Evolutionary conservation across 2,888 invertebrate species (phyloP).

Genomic region (Dendrolimus pini): DNA sequence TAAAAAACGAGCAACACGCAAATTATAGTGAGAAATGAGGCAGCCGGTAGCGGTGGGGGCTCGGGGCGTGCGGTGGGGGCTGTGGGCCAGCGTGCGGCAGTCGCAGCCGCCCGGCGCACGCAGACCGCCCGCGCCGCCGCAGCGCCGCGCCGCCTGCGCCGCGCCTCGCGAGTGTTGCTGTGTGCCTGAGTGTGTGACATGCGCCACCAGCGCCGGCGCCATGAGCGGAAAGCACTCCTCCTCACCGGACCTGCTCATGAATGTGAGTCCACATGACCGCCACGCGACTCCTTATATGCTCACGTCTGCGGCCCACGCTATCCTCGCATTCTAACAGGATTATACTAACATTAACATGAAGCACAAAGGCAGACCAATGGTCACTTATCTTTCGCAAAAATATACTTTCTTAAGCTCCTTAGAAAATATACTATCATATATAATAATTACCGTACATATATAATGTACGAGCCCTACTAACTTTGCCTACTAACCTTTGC

Average conservation of each 20-base stretch:
- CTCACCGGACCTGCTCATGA: conserved; percentile 75
- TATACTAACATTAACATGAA: conserved; percentile 5
- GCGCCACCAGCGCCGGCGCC: conserved; percentile 48
- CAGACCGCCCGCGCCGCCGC: conserved; percentile 64
- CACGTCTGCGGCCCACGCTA: conserved; percentile 14
- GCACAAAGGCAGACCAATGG: too few relatives aligned
- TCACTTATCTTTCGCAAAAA: too few relatives aligned
- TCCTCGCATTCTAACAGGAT: conserved; percentile 1
- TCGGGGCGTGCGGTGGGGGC: conserved; percentile 46
- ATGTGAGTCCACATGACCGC: conserved; percentile 58
- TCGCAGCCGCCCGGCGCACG: conserved; percentile 63
- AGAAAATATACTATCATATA: too few relatives aligned
- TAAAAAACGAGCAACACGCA: conserved; percentile 76
- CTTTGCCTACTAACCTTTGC: too few relatives aligned
- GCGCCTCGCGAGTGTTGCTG: conserved; percentile 55
- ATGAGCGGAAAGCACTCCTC: conserved; percentile 71
- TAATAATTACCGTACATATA: too few relatives aligned
- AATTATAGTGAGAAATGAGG: conserved; percentile 77
- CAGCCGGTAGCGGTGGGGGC: conserved; percentile 76
- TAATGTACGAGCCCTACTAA: too few relatives aligned
- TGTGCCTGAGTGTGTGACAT: conserved; percentile 56
- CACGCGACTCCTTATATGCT: conserved; percentile 8
- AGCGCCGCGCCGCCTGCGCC: conserved; percentile 23
- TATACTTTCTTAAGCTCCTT: too few relatives aligned
- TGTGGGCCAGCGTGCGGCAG: conserved; percentile 62